These are phyloP conservation scores for Pedionomus torquatus DNA, from an alignment of 2,113 vertebrate genomes.

Conservation along the genomic window DNA sequence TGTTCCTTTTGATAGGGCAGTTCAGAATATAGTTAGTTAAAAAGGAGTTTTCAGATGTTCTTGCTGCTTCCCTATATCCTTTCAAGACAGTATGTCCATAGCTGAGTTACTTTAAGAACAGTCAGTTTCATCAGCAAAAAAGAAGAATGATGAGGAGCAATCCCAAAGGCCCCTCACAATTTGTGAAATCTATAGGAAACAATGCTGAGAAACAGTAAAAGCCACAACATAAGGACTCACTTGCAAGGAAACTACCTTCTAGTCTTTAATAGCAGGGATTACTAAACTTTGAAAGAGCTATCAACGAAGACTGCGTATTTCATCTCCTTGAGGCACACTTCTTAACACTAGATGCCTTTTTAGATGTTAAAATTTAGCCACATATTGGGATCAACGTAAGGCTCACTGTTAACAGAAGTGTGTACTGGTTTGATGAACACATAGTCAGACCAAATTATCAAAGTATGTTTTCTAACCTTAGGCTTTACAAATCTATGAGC, in stretches of 20 bases:
- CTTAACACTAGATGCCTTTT: background rate
- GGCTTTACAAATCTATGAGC: background rate
- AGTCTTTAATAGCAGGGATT: background rate
- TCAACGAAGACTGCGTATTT: background rate
- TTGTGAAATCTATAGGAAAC: background rate
- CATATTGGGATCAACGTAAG: background rate
- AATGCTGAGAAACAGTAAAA: background rate
- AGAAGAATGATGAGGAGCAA: background rate
- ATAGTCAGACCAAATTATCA: background rate
- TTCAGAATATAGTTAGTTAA: background rate
- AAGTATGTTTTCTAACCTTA: background rate
- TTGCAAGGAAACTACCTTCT: background rate
- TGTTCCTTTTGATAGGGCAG: background rate
- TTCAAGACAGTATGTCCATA: background rate
- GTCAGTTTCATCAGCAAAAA: background rate
- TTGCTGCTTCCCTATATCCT: background rate
- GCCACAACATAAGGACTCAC: background rate
- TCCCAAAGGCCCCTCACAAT: background rate
- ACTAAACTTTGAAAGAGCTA: background rate
- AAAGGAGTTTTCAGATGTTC: background rate
- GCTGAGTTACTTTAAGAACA: background rate
- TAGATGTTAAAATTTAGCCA: background rate
- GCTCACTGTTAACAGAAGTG: background rate
- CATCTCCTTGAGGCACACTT: background rate
- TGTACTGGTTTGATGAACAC: background rate